Evolutionary conservation across 2,888 invertebrate species (phyloP).

Genomic region (Hyalella azteca): DNA sequence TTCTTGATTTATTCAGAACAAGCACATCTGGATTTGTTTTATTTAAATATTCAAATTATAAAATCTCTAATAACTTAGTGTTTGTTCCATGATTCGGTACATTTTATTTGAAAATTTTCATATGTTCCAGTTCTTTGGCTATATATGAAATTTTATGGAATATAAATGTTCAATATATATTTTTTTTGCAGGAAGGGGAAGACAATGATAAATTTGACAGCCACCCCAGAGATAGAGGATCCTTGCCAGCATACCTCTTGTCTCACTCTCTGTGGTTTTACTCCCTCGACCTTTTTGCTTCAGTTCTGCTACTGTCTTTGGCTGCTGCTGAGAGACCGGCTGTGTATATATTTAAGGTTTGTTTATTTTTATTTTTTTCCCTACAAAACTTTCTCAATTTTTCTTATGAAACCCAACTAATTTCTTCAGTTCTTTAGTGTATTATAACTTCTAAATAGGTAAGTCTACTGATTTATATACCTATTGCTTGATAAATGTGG

Average conservation of each 20-base stretch:
- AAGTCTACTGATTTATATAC: no score
- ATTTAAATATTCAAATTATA: no score
- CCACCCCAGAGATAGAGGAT: slow-evolving; percentile 81
- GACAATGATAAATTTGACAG: slow-evolving; percentile 91
- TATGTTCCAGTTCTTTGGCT: no score
- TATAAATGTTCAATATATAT: slow-evolving; percentile 42
- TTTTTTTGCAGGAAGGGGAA: slow-evolving; percentile 75
- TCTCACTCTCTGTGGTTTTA: slow-evolving; percentile 90
- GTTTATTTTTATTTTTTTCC: slow-evolving; percentile 38
- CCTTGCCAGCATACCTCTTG: slow-evolving; percentile 82
- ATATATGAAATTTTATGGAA: no score
- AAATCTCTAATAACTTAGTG: no score
- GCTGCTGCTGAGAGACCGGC: slow-evolving; percentile 80
- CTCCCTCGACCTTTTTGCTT: slow-evolving; percentile 77
- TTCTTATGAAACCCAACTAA: no score
- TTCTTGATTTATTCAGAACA: not conserved
- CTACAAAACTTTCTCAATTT: no score
- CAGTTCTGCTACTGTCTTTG: slow-evolving; percentile 75
- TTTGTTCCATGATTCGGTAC: no score
- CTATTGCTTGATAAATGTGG: no score
- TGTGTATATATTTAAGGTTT: slow-evolving; percentile 60
- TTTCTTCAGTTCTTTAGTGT: no score
- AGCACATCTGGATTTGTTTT: not conserved
- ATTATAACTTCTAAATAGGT: no score
- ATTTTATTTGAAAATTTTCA: no score